Conservation (phyloP, 2,797 vertebrate species). For the Sciaenops ocellatus region DNA sequence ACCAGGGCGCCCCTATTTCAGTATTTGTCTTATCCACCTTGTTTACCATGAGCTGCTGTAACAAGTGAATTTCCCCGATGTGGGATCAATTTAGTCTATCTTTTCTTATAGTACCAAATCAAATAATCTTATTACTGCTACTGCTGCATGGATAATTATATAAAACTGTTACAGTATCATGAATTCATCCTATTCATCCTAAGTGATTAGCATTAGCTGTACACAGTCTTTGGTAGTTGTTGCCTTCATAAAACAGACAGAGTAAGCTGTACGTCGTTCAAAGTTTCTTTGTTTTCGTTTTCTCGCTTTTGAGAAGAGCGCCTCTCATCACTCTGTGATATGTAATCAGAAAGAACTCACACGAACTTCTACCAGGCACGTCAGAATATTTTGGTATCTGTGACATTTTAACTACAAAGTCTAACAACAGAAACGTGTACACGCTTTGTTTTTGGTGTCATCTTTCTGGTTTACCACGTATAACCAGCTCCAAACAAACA, state of each 20-base stretch:
- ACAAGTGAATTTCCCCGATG: no score
- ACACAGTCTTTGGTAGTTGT: background rate
- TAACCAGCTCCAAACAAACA: background rate
- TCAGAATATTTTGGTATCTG: background rate
- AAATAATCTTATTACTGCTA: background rate
- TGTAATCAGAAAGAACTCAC: background rate
- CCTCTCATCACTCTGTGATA: background rate
- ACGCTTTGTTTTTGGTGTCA: background rate
- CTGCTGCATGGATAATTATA: background rate
- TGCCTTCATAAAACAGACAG: background rate
- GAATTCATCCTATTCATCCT: background rate
- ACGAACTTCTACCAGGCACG: background rate
- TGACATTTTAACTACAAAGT: background rate
- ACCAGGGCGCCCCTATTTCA: no score
- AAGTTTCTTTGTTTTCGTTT: background rate
- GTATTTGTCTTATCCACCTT: no score
- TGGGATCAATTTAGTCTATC: no score
- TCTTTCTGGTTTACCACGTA: background rate
- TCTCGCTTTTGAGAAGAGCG: background rate
- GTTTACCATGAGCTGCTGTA: no score
- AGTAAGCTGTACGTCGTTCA: background rate
- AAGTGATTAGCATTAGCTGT: background rate
- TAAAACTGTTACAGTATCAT: background rate
- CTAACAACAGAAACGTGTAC: background rate
- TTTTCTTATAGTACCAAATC: background rate